Base-by-base conservation (phyloP, 2,888 invertebrate genomes). In the Drosophila anomelani region DNA sequence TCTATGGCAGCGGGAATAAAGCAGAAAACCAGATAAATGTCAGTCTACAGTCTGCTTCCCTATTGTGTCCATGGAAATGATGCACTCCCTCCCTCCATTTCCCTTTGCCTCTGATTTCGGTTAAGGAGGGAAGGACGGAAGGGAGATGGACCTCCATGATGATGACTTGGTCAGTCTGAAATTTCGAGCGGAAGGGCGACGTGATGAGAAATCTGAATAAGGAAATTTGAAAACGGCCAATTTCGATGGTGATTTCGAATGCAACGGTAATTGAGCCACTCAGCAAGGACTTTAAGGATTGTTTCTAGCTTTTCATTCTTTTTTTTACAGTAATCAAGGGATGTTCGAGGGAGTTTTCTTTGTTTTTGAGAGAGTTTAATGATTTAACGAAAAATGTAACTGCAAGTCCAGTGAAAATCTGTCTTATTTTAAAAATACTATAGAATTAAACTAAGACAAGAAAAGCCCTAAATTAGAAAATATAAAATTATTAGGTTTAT, bases 21-120 rank as follows among this genome's bases (percentile, higher is more conserved):
- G 67, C 29, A 32, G 43, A 39, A 53, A 34, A 15, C 51, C 67
- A 67, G 38, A 46, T 53, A 34, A 66, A 38, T 53, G 44, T 12
- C 67, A 53, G 26, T 43, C 34, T 41, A 9, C 55, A 12, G 13
- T 41, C 57, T 47, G 46, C 26, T 9, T 1, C 7, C 1, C 47
- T 17, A 47, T 47, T 47, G 47, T 47, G n/a, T 47, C 17, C 47
- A 47, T 60, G 61, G 51, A 36, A 36, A 46, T 46, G 38, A 20
- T 20, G 36, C 44, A 26, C 20, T 32, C 10, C n/a, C n/a, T 7
- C 32, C 7, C 9, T 13, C 26, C 23, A 23, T 58, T 12, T 43
- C 17, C 17, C 26, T 9, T 36, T 36, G 46, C 20, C 32, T 34
- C 32, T 32, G 46, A 32, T 20, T 38, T 20, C 6, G 20, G 34